Conservation (phyloP, 2,113 vertebrate genomes). For the Muntiacus reevesi region DNA sequence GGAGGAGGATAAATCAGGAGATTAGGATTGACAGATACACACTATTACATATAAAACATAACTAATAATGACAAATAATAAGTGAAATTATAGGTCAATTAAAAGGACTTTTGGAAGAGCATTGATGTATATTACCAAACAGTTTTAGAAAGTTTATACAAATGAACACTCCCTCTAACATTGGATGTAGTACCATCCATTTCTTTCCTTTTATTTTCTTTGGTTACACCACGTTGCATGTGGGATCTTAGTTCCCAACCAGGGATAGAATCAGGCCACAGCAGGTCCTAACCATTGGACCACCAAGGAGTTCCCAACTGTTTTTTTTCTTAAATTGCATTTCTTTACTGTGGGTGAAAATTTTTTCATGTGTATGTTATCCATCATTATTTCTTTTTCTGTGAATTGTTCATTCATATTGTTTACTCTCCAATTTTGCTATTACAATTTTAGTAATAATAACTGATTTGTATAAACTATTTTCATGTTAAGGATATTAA, state of each 20-base stretch:
- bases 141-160: not conserved
- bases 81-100: not conserved
- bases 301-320: not conserved
- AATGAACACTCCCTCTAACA: not conserved
- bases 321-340: not conserved
- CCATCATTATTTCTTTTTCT: not conserved
- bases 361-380: not conserved
- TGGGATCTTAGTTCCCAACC: not conserved
- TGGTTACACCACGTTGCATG: not conserved
- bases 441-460: not conserved
- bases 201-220: not conserved
- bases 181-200: not conserved
- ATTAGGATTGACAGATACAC: not conserved
- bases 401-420: not conserved
- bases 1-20: not conserved
- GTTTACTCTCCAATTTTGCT: not conserved
- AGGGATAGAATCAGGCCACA: not conserved
- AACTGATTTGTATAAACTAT: not conserved
- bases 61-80: not conserved
- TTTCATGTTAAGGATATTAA: not conserved
- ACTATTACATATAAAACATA: not conserved
- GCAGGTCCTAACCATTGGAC: not conserved
- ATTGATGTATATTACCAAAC: not conserved
- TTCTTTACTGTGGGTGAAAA: not conserved
- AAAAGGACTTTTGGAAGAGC: not conserved